Evolutionary conservation across 2,113 vertebrate genomes (phyloP).

Genomic region (Aspidoscelis tigris): DNA sequence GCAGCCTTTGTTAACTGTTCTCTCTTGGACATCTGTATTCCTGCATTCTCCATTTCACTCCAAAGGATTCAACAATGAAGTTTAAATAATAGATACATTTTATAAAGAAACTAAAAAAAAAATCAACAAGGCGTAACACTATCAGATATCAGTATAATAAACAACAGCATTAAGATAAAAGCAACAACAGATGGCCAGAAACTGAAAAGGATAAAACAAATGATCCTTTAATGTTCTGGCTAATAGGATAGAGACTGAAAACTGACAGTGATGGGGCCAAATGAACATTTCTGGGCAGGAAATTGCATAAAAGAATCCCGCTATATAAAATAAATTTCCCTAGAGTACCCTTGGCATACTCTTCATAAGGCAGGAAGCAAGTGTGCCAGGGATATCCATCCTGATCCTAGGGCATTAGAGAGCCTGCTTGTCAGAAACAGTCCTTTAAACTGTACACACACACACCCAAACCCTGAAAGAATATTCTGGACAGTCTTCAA

Average conservation of each 20-base stretch:
- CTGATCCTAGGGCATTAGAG: not conserved
- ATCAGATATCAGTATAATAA: not conserved
- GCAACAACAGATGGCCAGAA: not conserved
- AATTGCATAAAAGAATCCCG: not conserved
- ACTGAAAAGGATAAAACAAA: not conserved
- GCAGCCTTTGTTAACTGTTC: constrained; percentile 2
- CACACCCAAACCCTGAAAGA: not conserved
- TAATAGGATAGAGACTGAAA: not conserved
- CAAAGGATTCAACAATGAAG: not conserved
- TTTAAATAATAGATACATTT: not conserved
- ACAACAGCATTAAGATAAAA: constrained; percentile 1
- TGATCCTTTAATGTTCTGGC: not conserved
- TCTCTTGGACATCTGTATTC: not conserved
- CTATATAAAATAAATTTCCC: not conserved
- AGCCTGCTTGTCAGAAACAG: not conserved
- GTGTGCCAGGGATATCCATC: not conserved
- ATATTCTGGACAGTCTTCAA: not conserved
- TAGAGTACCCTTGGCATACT: not conserved
- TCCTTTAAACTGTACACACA: not conserved
- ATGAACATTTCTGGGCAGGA: not conserved
- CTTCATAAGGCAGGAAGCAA: not conserved
- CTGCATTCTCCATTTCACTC: not conserved
- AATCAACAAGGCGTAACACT: not conserved
- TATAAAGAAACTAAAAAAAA: not conserved
- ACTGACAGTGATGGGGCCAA: not conserved